A percentile compares a stretch with the other conserved stretches of the same genome.
Conservation (phyloP, 2,113 vertebrate species). For the Rhinogobius similis region DNA sequence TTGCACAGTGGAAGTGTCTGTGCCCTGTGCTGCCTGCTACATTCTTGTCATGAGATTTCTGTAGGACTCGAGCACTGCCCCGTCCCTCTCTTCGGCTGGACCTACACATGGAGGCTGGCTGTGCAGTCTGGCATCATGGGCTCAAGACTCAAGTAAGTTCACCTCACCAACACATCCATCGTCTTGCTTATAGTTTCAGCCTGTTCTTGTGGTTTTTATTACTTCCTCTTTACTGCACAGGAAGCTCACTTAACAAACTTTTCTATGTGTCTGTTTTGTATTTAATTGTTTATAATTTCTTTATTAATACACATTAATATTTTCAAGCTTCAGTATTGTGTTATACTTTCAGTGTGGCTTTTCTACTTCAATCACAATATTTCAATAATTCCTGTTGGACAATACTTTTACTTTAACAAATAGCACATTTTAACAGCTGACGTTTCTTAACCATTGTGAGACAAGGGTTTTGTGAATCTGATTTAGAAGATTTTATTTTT, state of each 20-base stretch:
- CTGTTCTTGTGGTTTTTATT: conserved; percentile 56
- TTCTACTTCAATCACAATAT: too few species aligned
- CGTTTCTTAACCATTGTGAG: background rate
- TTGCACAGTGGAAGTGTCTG: conserved; percentile 38
- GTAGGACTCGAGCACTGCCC: conserved; percentile 16
- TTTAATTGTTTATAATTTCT: background rate
- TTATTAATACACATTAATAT: background rate
- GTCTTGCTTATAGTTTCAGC: conserved; percentile 28
- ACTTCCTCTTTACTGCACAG: conserved; percentile 73
- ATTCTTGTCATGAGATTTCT: conserved; percentile 19
- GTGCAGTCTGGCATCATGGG: conserved; percentile 66
- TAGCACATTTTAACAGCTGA: background rate
- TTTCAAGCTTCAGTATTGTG: background rate
- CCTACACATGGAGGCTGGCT: conserved; percentile 65
- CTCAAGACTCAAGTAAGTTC: conserved; percentile 78
- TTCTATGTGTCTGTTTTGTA: background rate
- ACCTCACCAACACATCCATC: conserved; percentile 15
- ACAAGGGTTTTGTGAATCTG: background rate
- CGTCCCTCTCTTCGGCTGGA: conserved; percentile 23
- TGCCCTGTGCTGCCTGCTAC: conserved; percentile 1
- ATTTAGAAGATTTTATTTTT: background rate
- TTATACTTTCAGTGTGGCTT: background rate
- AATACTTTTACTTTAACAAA: background rate
- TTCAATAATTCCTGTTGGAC: background rate
- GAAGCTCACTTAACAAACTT: conserved; percentile 48